Conservation (phyloP, 2,797 vertebrate species). For the Ibycter americanus region DNA sequence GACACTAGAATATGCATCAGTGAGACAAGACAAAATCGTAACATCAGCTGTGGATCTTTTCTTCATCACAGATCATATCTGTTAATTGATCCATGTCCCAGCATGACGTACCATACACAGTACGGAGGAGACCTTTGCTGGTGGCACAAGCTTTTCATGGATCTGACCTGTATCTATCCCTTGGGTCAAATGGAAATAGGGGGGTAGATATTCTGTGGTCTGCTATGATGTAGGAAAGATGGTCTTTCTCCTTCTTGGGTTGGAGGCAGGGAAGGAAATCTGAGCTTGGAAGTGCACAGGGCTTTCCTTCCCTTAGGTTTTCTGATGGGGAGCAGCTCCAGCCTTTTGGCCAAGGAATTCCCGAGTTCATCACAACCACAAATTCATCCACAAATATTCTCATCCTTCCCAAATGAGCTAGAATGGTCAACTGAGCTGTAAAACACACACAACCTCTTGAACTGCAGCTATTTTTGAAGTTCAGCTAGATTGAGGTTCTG, state of each 20-base stretch:
- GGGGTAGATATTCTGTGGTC: neutral
- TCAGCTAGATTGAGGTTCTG: neutral
- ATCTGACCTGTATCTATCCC: neutral
- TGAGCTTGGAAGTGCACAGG: neutral
- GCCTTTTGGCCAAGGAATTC: neutral
- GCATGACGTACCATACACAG: neutral
- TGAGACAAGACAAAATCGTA: neutral
- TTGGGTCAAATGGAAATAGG: neutral
- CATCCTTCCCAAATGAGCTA: neutral
- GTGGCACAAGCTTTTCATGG: neutral
- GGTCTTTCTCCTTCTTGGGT: neutral
- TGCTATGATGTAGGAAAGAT: neutral
- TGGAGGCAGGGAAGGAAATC: neutral
- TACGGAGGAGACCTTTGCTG: neutral
- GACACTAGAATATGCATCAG: neutral
- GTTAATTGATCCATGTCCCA: neutral
- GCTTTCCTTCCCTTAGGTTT: neutral
- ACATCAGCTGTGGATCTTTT: neutral
- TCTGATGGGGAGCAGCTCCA: neutral
- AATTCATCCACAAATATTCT: neutral
- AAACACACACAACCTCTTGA: neutral
- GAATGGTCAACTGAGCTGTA: neutral
- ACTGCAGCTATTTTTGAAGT: neutral
- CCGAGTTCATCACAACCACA: neutral
- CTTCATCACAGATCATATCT: neutral